phyloP scores from a whole-genome alignment of 2,888 invertebrate species.

The Myathropa florea region DNA sequence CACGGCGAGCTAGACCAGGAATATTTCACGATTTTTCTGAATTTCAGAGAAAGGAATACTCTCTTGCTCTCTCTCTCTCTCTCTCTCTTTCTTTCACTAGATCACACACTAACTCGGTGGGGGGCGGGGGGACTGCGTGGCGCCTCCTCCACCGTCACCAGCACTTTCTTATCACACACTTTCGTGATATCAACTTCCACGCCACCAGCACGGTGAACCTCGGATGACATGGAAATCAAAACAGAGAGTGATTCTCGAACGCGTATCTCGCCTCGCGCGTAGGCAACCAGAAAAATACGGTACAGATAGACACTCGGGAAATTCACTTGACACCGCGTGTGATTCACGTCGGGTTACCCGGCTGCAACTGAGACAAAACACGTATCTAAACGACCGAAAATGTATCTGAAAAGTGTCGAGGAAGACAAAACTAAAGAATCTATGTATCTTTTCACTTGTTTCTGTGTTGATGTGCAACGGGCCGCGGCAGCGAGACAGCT shows the following conservation, averaged over 20 bases:
- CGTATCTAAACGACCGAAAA: constrained; percentile 20
- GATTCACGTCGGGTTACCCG: constrained; percentile 34
- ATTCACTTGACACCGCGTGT: constrained; percentile 35
- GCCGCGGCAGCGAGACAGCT: constrained; percentile 39
- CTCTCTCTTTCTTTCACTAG: neutral
- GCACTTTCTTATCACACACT: constrained; percentile 51
- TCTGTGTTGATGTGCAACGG: constrained; percentile 46
- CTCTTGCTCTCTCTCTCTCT: constrained; percentile 4
- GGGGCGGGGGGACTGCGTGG: neutral
- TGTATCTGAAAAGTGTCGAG: constrained; percentile 14
- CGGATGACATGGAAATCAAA: constrained; percentile 48
- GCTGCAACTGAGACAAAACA: constrained; percentile 29
- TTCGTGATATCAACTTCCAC: constrained; percentile 48
- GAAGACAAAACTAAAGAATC: constrained; percentile 31
- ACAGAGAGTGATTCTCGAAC: constrained; percentile 44
- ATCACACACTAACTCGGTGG: neutral
- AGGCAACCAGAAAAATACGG: neutral
- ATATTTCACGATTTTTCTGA: constrained; percentile 14
- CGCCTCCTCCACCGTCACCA: neutral
- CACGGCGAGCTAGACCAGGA: constrained; percentile 2
- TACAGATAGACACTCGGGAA: constrained; percentile 2
- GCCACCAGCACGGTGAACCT: constrained; percentile 11
- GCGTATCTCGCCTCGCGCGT: constrained; percentile 19
- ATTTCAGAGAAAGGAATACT: neutral
- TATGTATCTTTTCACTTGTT: constrained; percentile 19